Evolutionary conservation across 1,140 invertebrate genomes (phyloP).

Genomic region (Platyscapa corneri): DNA sequence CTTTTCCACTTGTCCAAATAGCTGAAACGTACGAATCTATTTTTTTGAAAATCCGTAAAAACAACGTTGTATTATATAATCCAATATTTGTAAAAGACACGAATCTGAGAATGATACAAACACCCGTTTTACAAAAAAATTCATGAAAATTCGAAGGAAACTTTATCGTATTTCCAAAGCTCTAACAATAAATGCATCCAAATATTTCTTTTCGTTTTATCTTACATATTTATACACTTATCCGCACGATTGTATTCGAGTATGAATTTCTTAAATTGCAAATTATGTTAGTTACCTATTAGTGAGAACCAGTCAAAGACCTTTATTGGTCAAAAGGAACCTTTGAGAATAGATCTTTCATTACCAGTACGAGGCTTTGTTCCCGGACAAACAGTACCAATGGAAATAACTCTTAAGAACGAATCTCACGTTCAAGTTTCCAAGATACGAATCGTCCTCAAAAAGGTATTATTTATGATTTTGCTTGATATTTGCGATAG

Average conservation of each 20-base stretch:
- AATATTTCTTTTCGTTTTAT: no score
- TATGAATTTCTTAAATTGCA: background rate
- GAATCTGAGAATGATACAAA: no score
- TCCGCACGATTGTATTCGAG: background rate
- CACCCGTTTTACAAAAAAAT: no score
- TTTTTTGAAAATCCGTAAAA: no score
- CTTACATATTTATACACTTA: background rate
- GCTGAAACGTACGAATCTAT: no score
- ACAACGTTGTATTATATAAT: no score
- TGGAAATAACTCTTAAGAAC: slow-evolving; percentile 60
- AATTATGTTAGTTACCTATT: slow-evolving; percentile 59
- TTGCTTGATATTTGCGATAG: background rate
- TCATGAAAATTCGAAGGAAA: no score
- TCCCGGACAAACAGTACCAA: slow-evolving; percentile 63
- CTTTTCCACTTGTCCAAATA: no score
- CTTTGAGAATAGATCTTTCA: slow-evolving; percentile 56
- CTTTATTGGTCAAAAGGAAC: slow-evolving; percentile 62
- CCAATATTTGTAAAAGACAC: no score
- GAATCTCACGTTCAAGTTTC: slow-evolving; percentile 57
- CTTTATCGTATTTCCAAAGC: no score
- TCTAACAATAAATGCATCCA: no score
- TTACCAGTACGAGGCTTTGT: slow-evolving; percentile 64
- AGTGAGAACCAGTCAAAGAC: slow-evolving; percentile 58
- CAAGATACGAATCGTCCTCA: slow-evolving; percentile 62
- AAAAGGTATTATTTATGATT: slow-evolving; percentile 57